phyloP scores from a whole-genome alignment of 1,140 invertebrate species.

The Aphaenogaster floridana region DNA sequence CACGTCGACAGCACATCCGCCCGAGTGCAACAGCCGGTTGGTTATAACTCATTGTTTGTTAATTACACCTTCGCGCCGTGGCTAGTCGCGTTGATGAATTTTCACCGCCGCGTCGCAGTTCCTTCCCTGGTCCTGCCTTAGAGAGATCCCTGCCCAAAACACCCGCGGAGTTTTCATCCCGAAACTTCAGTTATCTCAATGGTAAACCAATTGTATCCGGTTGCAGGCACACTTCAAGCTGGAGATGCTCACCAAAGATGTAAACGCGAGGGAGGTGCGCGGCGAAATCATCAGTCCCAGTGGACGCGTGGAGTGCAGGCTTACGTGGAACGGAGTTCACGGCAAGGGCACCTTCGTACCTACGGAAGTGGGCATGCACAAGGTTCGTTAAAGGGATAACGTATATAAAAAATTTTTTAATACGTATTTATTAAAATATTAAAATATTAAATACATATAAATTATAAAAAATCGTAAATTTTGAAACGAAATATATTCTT shows the following conservation, averaged over 20 bases:
- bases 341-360: slow-evolving; percentile 95
- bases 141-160: not conserved
- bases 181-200: not conserved
- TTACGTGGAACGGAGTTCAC: slow-evolving; percentile 89
- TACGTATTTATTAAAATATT: no score
- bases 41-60: slow-evolving; percentile 78
- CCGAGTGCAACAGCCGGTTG: slow-evolving; percentile 93
- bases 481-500: not conserved
- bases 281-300: slow-evolving; percentile 94
- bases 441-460: not conserved
- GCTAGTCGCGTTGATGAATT: slow-evolving; percentile 43
- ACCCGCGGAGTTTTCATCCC: not conserved
- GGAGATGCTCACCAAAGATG: slow-evolving; percentile 92
- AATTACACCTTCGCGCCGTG: slow-evolving; percentile 23
- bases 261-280: slow-evolving; percentile 92
- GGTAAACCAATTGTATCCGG: not conserved
- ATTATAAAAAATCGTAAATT: not conserved
- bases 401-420: not conserved
- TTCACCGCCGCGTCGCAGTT: slow-evolving; percentile 9
- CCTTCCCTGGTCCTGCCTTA: not conserved
- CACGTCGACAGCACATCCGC: slow-evolving; percentile 93
- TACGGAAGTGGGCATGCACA: slow-evolving; percentile 97
- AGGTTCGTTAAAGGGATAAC: slow-evolving; percentile 82
- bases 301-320: slow-evolving; percentile 88
- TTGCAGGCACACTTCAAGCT: slow-evolving; percentile 93